Percentiles rank a stretch among this genome's conserved stretches.
phyloP scores from a whole-genome alignment of 2,797 vertebrate species.

The Syncerus caffer region DNA sequence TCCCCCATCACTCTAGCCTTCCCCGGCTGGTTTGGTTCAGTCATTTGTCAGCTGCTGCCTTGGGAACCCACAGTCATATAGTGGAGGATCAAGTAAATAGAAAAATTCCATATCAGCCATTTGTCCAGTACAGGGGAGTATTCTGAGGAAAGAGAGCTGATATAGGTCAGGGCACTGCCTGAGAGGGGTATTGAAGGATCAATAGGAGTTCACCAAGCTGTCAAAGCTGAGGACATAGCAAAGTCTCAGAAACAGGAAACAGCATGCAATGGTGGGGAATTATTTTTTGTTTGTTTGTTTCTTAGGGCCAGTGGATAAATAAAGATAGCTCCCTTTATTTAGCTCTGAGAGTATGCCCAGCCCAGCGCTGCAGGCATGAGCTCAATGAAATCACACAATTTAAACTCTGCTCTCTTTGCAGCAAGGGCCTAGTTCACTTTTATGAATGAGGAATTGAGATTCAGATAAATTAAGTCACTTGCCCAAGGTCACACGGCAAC shows the following conservation, averaged over 20 bases:
- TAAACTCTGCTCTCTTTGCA: not conserved
- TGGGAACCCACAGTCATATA: not conserved
- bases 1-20: not conserved
- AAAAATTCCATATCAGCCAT: not conserved
- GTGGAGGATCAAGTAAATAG: not conserved
- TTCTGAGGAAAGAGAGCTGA: not conserved
- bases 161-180: not conserved
- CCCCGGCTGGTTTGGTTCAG: not conserved
- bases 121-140: not conserved
- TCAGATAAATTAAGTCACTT: not conserved
- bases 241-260: not conserved
- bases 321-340: not conserved
- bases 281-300: not conserved
- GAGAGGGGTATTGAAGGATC: slow-evolving; percentile 36
- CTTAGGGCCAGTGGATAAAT: not conserved
- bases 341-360: not conserved
- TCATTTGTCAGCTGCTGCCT: not conserved
- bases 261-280: not conserved
- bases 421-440: not conserved
- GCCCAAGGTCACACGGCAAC: not conserved
- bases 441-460: not conserved
- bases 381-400: not conserved
- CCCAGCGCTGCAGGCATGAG: not conserved
- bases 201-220: slow-evolving; percentile 11
- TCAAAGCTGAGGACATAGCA: not conserved